Evolutionary conservation across 1,140 invertebrate genomes (phyloP).

Genomic region (Trialeurodes vaporariorum): DNA sequence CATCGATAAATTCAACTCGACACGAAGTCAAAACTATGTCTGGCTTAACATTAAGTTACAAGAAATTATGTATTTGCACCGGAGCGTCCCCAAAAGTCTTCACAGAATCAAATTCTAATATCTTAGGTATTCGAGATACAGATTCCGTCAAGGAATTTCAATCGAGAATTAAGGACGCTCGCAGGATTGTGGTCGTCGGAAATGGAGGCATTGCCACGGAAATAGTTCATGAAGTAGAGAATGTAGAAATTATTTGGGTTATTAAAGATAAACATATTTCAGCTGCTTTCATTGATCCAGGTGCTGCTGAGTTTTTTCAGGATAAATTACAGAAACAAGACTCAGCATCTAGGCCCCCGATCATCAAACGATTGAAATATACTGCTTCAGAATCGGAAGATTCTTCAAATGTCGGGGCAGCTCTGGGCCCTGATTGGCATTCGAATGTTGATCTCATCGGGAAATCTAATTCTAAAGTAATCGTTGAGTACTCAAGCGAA

Average conservation of each 20-base stretch:
- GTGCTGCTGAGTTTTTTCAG: constrained; percentile 89
- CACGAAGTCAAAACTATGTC: constrained; percentile 37
- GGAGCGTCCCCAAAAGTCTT: constrained; percentile 77
- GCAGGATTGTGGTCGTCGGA: constrained; percentile 71
- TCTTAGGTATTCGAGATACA: constrained; percentile 89
- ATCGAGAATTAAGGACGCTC: constrained; percentile 49
- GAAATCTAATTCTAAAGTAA: constrained; percentile 32
- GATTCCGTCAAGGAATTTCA: constrained; percentile 79
- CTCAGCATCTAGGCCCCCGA: constrained; percentile 18
- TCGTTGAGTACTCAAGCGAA: constrained; percentile 58
- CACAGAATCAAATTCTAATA: constrained; percentile 44
- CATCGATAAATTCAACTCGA: constrained; percentile 43
- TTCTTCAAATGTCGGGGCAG: constrained; percentile 51
- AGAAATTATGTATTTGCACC: constrained; percentile 79
- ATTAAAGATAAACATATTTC: constrained; percentile 88
- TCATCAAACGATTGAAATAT: constrained; percentile 57
- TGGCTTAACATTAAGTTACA: constrained; percentile 51
- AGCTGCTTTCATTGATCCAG: constrained; percentile 87
- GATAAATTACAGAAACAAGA: constrained; percentile 30
- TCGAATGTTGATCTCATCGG: constrained; percentile 25
- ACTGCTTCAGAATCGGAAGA: constrained; percentile 39
- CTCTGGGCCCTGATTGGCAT: constrained; percentile 93
- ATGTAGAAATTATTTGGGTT: constrained; percentile 81
- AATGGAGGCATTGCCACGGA: constrained; percentile 98
- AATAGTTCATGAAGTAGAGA: constrained; percentile 74